Conservation (phyloP, 2,888 invertebrate species). For the Meghimatium bilineatum region DNA sequence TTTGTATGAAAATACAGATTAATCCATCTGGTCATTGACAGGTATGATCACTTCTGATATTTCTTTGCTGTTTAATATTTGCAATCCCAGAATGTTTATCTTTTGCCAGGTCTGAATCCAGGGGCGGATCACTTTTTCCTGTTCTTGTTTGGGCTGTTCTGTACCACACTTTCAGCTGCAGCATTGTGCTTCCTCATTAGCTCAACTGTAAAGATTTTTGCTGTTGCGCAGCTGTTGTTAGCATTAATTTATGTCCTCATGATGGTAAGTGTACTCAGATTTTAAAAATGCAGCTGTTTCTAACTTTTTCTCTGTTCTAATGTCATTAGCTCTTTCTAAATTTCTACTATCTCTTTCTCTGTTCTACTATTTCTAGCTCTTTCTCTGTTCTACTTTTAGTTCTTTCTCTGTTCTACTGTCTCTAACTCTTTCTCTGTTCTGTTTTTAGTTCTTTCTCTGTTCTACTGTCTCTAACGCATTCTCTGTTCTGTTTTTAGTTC, state of each 20-base stretch:
- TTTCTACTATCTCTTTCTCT: no score
- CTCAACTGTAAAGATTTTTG: constrained; percentile 33
- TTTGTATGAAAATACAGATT: no score
- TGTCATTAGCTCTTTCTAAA: no score
- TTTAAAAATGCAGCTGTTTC: background rate
- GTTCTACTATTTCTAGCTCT: no score
- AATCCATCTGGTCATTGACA: no score
- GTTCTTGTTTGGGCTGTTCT: constrained; percentile 36
- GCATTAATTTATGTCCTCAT: constrained; percentile 38
- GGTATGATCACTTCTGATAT: no score
- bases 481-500: background rate
- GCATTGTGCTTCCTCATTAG: constrained; percentile 40
- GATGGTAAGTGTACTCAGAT: constrained; percentile 30
- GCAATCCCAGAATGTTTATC: background rate
- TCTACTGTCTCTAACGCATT: background rate
- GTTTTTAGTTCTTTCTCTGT: background rate
- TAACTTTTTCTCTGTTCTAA: no score
- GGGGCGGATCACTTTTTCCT: constrained; percentile 43
- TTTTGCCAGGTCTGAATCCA: constrained; percentile 22
- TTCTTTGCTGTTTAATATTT: no score
- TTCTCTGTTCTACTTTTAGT: no score
- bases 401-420: no score
- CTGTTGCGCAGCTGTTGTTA: constrained; percentile 38
- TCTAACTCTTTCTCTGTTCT: background rate
- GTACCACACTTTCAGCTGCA: constrained; percentile 32